These are phyloP conservation scores for Malthinus seriepunctatus DNA, from an alignment of 2,888 invertebrate genomes.

Conservation along the genomic window DNA sequence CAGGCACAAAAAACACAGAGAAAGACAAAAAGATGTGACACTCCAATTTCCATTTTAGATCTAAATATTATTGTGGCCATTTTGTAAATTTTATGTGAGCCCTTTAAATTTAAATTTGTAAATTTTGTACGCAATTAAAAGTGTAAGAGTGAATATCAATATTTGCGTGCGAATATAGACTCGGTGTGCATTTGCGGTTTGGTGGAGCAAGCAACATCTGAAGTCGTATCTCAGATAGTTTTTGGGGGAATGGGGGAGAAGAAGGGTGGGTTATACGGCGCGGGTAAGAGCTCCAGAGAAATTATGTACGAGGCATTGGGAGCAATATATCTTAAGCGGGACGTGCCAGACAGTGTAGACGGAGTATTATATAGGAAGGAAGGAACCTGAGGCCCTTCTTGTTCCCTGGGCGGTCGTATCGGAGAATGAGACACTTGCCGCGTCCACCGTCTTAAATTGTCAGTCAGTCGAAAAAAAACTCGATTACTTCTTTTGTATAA, in stretches of 20 bases:
- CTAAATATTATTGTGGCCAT: constrained; percentile 46
- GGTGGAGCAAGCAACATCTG: constrained; percentile 33
- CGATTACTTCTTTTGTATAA: constrained; percentile 22
- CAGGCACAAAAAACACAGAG: constrained; percentile 48
- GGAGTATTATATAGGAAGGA: constrained; percentile 55
- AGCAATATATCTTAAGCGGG: constrained; percentile 55
- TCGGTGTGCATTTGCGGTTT: constrained; percentile 30
- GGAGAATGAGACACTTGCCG: constrained; percentile 54
- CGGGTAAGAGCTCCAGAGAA: constrained; percentile 48
- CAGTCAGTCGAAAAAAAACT: constrained; percentile 50
- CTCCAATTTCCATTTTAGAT: constrained; percentile 56
- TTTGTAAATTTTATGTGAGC: constrained; percentile 7
- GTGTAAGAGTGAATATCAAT: constrained; percentile 17
- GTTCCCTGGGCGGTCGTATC: constrained; percentile 53
- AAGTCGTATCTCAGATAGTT: constrained; percentile 37
- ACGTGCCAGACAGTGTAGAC: constrained; percentile 57
- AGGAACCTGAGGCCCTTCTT: constrained; percentile 50
- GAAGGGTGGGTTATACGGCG: constrained; percentile 36
- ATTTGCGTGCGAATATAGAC: constrained; percentile 26
- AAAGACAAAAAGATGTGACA: constrained; percentile 55
- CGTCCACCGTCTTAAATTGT: constrained; percentile 51
- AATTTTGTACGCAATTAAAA: too few relatives aligned
- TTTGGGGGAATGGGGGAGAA: constrained; percentile 27
- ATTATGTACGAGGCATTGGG: constrained; percentile 59
- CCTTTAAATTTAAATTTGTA: too few relatives aligned